A percentile compares a stretch with the other conserved stretches of the same genome.
Evolutionary conservation across 2,888 invertebrate genomes (phyloP).

Genomic region (Cecidostiba fungosa): DNA sequence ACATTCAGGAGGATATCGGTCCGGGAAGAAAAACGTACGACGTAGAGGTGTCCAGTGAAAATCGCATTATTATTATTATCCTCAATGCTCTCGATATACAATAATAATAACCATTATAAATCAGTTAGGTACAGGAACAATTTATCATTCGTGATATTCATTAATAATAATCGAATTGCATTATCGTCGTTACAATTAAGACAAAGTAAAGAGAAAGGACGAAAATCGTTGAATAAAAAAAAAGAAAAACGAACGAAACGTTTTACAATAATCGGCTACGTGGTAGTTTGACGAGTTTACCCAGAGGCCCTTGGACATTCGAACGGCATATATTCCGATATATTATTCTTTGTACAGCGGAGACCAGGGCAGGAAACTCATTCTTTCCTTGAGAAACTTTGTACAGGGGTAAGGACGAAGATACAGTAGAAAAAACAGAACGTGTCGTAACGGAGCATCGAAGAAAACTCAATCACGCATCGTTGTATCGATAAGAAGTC

Average conservation of each 20-base stretch:
- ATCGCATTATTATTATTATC: slow-evolving; percentile 77
- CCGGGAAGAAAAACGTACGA: background rate
- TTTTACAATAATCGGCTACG: slow-evolving; percentile 36
- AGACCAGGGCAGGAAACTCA: slow-evolving; percentile 38
- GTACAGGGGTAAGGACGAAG: slow-evolving; percentile 34
- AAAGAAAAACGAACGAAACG: slow-evolving; percentile 48
- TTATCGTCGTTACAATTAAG: slow-evolving; percentile 52
- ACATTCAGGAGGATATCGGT: background rate
- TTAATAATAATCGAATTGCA: slow-evolving; percentile 70
- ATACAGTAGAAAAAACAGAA: slow-evolving; percentile 9
- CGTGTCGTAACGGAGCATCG: slow-evolving; percentile 25
- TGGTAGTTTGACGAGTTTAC: slow-evolving; percentile 42
- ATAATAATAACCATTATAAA: slow-evolving; percentile 75
- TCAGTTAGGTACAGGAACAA: slow-evolving; percentile 80
- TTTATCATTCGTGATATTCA: slow-evolving; percentile 77
- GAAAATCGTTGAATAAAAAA: slow-evolving; percentile 54
- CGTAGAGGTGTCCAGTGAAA: slow-evolving; percentile 75
- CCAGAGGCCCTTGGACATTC: slow-evolving; percentile 38
- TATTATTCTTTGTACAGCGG: slow-evolving; percentile 43
- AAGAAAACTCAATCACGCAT: slow-evolving; percentile 26
- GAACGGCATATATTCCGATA: slow-evolving; percentile 41
- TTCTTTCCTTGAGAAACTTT: slow-evolving; percentile 4
- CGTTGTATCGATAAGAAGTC: slow-evolving; percentile 44
- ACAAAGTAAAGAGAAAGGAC: slow-evolving; percentile 32
- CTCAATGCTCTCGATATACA: slow-evolving; percentile 77